phyloP scores from a whole-genome alignment of 2,113 vertebrate species.

The Sigmodon hispidus region DNA sequence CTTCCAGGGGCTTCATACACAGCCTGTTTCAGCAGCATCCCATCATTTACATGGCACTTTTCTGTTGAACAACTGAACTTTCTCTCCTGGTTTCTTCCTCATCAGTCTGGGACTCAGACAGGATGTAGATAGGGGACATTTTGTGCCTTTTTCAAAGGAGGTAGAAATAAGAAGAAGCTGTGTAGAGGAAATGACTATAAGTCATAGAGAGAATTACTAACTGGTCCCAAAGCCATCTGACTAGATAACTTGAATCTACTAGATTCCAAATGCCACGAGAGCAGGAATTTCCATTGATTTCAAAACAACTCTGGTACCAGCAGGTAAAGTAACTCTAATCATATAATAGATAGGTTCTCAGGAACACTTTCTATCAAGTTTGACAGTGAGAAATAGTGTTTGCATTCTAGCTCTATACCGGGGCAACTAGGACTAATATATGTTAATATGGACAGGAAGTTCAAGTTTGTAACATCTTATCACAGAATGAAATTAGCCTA shows the following conservation, averaged over 20 bases:
- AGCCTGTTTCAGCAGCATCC: not conserved
- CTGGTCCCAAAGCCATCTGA: not conserved
- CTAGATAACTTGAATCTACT: not conserved
- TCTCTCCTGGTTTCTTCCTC: not conserved
- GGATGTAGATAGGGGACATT: not conserved
- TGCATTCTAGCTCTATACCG: not conserved
- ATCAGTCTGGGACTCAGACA: not conserved
- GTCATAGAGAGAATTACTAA: not conserved
- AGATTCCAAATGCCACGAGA: not conserved
- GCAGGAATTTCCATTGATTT: not conserved
- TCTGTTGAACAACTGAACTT: not conserved
- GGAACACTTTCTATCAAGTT: not conserved
- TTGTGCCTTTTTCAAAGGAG: not conserved
- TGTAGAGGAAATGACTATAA: not conserved
- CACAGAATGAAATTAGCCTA: fast-evolving
- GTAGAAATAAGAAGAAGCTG: not conserved
- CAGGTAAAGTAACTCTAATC: not conserved
- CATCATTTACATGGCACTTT: too few relatives aligned
- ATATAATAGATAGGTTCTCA: not conserved
- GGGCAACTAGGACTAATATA: not conserved
- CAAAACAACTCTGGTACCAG: not conserved
- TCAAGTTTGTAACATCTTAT: too few relatives aligned
- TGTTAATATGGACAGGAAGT: not conserved
- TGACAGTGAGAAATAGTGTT: not conserved
- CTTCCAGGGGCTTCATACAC: not conserved